These are phyloP conservation scores for Lamellibrachia satsuma DNA, from an alignment of 2,888 invertebrate species.

Conservation along the genomic window DNA sequence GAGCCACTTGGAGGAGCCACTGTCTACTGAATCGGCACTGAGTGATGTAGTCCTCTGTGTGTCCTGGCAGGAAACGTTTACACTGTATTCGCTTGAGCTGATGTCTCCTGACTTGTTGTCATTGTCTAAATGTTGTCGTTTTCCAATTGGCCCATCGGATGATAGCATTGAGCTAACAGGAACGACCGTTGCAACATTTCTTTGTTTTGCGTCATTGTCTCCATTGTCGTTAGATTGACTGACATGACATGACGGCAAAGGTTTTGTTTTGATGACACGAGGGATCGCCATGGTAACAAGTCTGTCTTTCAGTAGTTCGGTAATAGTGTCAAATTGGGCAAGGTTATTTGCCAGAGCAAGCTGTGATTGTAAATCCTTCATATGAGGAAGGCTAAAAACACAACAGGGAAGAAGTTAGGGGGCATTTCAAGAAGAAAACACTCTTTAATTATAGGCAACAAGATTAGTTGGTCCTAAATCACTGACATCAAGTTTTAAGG, in stretches of 20 bases:
- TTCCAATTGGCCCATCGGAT: not conserved
- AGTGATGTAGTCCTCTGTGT: not conserved
- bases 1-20: not conserved
- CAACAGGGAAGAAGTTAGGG: not conserved
- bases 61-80: not conserved
- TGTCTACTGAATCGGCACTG: not conserved
- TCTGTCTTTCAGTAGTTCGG: not conserved
- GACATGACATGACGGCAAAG: not conserved
- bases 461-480: too few relatives aligned
- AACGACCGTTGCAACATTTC: not conserved
- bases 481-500: too few relatives aligned
- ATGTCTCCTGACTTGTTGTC: not conserved
- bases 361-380: not conserved
- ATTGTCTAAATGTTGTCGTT: not conserved
- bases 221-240: not conserved
- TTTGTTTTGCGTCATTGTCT: not conserved
- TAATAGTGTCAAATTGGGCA: not conserved
- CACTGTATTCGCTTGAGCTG: not conserved
- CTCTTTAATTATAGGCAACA: too few relatives aligned
- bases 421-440: not conserved
- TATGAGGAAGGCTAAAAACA: not conserved
- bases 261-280: not conserved
- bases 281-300: not conserved
- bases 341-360: not conserved
- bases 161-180: not conserved